Evolutionary conservation across 2,113 vertebrate species (phyloP), one percentile per base, ranked within the genome.

Genomic region (Alouatta palliata): DNA sequence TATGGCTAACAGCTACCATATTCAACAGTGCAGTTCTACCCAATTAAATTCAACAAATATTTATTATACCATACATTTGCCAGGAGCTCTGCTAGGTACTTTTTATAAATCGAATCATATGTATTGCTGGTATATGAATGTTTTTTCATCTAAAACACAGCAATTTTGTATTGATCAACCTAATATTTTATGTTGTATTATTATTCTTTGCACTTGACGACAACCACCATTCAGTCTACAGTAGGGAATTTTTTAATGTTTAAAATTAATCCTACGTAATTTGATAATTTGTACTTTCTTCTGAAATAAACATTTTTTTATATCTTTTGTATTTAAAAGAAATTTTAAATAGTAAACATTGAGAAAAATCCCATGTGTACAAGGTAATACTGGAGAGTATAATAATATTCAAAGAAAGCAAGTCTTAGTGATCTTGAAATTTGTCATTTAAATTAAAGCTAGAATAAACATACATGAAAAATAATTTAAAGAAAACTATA

Each of bases 321-420:
- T 83, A 40, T 88, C 14, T 88, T 75, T 19, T 90, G 14, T 95
- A 58, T 87, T 93, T 90, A 84, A 91, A 96, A 90, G 8, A 66
- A 52, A 8, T 82, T 87, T 93, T 75, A 81, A 1, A 61, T 66
- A 64, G 32, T 90, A 35, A 76, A 66, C 54, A 70, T 21, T 49
- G 16, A 91, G 49, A 86, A 86, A 86, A 90, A 81, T 92, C 2
- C 2, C 54, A 64, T 83, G 35, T 87, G 43, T 2, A 61, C 9
- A 82, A 70, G 35, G 8, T 88, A 58, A 71, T 64, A 40, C 37
- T 73, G 82, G 43, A 73, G 40, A 73, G 8, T 71, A 9, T 71
- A 68, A 14, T 56, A 68, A 85, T 75, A 75, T 70, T 81, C 56
- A 70, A 75, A 90, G 45, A 83, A 84, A 85, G 14, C 54, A 80